Conservation (phyloP, 2,888 invertebrate genomes). For the Monoplex corrugatus region DNA sequence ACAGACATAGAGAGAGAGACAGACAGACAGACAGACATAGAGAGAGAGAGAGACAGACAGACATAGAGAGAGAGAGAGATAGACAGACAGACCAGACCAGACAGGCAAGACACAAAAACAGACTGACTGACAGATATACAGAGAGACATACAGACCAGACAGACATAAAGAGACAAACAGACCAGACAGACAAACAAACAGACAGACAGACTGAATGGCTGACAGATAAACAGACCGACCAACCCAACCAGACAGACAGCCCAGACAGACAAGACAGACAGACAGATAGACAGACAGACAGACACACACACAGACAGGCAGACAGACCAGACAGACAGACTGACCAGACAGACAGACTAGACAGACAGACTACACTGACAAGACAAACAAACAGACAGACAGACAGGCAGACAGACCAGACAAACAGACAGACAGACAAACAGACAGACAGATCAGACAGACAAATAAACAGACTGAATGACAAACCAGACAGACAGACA, state of each 20-base stretch:
- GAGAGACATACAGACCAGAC: neutral
- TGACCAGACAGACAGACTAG: neutral
- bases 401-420: neutral
- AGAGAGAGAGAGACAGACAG: no score
- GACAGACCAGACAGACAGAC: neutral
- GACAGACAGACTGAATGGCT: neutral
- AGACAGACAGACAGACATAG: no score
- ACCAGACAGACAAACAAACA: no score
- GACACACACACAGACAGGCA: neutral
- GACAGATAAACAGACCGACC: neutral
- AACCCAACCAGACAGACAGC: neutral
- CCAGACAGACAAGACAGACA: neutral
- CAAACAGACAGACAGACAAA: slow-evolving; percentile 7
- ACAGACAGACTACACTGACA: no score
- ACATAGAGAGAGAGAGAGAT: neutral
- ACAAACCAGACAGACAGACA: neutral
- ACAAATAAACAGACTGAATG: neutral
- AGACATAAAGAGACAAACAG: neutral
- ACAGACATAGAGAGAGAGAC: no score
- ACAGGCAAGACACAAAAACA: slow-evolving; percentile 5
- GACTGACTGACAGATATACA: neutral
- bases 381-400: neutral
- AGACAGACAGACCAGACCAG: neutral
- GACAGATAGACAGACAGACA: neutral
- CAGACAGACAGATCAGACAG: no score